These are phyloP conservation scores for Nomada hirtipes DNA, from an alignment of 2,888 invertebrate species.

Conservation along the genomic window DNA sequence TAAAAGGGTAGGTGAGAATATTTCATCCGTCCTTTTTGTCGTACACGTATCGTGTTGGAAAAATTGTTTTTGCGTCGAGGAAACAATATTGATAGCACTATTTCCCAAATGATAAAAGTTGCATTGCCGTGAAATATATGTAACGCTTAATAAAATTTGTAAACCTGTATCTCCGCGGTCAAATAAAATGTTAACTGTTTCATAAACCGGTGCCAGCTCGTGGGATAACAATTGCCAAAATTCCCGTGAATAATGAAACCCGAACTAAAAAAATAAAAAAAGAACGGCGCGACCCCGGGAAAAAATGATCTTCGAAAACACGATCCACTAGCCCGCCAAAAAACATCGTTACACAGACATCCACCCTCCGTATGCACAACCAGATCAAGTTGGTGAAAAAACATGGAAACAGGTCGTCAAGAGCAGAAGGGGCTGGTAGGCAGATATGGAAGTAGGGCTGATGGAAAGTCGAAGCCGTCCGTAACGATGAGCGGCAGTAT, in stretches of 20 bases:
- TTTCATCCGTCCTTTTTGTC: constrained; percentile 47
- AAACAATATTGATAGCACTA: constrained; percentile 1
- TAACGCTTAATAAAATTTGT: too few species aligned
- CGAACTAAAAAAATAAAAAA: too few species aligned
- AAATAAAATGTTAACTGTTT: too few species aligned
- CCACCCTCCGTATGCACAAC: too few species aligned
- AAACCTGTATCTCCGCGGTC: too few species aligned
- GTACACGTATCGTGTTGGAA: not conserved
- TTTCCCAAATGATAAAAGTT: not conserved
- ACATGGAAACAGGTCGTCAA: constrained; percentile 23
- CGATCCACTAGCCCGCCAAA: too few species aligned
- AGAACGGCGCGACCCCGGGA: too few species aligned
- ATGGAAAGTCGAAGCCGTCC: constrained; percentile 56
- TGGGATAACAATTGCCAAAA: too few species aligned
- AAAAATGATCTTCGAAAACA: too few species aligned
- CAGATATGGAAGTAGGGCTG: constrained; percentile 9
- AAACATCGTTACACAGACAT: too few species aligned
- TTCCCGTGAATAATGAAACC: too few species aligned
- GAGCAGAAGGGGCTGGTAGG: constrained; percentile 6
- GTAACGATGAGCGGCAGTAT: constrained; percentile 78
- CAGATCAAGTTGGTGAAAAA: not conserved
- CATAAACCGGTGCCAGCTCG: too few species aligned
- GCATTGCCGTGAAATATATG: not conserved
- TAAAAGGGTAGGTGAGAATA: constrained; percentile 39
- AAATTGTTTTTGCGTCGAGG: constrained; percentile 39